phyloP scores from a whole-genome alignment of 2,888 invertebrate species.

The Drosophila bunnanda region DNA sequence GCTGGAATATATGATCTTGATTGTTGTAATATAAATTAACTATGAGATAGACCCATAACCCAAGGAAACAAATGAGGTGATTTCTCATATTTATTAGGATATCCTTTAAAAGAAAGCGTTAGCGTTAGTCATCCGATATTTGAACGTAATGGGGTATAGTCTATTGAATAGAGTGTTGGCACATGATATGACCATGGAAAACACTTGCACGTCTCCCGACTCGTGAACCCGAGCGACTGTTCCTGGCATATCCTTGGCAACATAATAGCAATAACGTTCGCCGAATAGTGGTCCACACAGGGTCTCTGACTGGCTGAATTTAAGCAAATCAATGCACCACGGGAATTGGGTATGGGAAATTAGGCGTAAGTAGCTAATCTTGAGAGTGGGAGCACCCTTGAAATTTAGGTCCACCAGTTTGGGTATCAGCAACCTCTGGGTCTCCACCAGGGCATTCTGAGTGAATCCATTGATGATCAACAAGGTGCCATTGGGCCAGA shows the following conservation, averaged over 20 bases:
- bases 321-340: neutral
- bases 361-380: neutral
- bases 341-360: neutral
- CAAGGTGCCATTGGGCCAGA: conserved; percentile 52
- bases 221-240: conserved; percentile 44
- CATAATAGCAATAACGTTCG: neutral
- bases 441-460: conserved; percentile 16
- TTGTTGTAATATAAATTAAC: too few species aligned
- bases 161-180: conserved; percentile 30
- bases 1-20: neutral
- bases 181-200: conserved; percentile 19
- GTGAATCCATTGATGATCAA: conserved; percentile 48
- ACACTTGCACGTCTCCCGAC: conserved; percentile 47
- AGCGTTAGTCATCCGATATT: conserved; percentile 24
- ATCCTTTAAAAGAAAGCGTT: neutral
- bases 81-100: neutral
- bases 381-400: too few species aligned
- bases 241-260: neutral
- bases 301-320: neutral
- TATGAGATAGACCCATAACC: too few species aligned
- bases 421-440: conserved; percentile 17
- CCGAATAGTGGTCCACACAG: conserved; percentile 1
- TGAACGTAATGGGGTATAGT: conserved; percentile 38
- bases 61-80: neutral
- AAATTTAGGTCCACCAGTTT: conserved; percentile 1